phyloP scores from a whole-genome alignment of 2,797 vertebrate genomes.

The Myoxocephalus aenaeus region DNA sequence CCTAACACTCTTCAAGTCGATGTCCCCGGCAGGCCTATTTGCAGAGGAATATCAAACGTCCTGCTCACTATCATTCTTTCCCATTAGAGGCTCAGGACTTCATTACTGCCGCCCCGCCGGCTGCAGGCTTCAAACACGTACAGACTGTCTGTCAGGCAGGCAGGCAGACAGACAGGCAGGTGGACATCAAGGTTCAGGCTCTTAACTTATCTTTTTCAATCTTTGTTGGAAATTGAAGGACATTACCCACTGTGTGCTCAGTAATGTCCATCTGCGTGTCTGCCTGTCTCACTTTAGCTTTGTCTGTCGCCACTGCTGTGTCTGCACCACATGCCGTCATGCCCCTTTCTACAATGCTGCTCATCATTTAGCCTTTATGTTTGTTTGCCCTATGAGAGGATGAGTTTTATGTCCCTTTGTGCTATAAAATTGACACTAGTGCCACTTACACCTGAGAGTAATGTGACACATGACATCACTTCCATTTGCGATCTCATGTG shows the following conservation, averaged over 20 bases:
- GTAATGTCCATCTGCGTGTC: neutral
- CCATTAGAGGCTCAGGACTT: constrained; percentile 66
- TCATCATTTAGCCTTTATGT: neutral
- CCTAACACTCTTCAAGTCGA: constrained; percentile 28
- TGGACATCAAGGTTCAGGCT: constrained; percentile 18
- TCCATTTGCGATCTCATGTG: neutral
- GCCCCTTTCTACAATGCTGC: neutral
- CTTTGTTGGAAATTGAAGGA: constrained; percentile 13
- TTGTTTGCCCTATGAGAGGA: neutral
- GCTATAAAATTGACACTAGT: neutral
- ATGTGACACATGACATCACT: neutral
- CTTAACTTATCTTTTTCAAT: constrained; percentile 28
- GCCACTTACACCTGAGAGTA: neutral
- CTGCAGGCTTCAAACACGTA: constrained; percentile 35
- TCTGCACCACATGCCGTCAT: neutral
- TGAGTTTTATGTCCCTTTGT: neutral
- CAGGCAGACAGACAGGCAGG: no score
- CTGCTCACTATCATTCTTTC: constrained; percentile 55
- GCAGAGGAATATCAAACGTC: constrained; percentile 61
- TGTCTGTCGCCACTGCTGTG: neutral
- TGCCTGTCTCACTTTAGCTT: neutral
- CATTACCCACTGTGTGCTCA: neutral
- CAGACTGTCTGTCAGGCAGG: neutral
- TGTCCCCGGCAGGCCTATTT: constrained; percentile 48
- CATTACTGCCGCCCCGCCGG: constrained; percentile 40